Percentiles rank a stretch among this genome's conserved stretches.
These are phyloP conservation scores for Lordiphosa stackelbergi DNA, from an alignment of 1,140 invertebrate genomes.

Conservation along the genomic window DNA sequence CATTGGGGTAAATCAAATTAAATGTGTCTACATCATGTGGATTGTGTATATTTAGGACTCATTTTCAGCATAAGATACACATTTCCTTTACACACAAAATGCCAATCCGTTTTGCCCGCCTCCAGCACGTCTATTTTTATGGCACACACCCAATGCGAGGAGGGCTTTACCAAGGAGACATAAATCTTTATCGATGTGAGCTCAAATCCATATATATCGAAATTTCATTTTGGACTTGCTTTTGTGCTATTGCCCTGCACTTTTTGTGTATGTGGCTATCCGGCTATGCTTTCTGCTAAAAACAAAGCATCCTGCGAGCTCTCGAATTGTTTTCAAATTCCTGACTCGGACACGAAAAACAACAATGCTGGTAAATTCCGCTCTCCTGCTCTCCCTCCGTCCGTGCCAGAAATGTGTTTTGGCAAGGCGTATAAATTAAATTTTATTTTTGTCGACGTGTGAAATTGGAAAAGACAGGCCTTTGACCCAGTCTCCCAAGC, in stretches of 20 bases:
- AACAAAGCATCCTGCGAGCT: slow-evolving; percentile 24
- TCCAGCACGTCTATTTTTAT: slow-evolving; percentile 38
- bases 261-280: slow-evolving; percentile 10
- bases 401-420: slow-evolving; percentile 43
- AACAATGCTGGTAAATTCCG: slow-evolving; percentile 11
- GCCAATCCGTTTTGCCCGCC: slow-evolving; percentile 29
- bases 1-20: slow-evolving; percentile 19
- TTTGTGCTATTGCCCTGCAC: slow-evolving; percentile 29
- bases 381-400: background rate
- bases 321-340: slow-evolving; percentile 46
- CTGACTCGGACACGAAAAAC: slow-evolving; percentile 45
- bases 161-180: slow-evolving; percentile 31
- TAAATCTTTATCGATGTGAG: slow-evolving; percentile 63
- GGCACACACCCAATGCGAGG: slow-evolving; percentile 31
- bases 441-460: slow-evolving; percentile 54
- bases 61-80: slow-evolving; percentile 15
- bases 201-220: slow-evolving; percentile 56
- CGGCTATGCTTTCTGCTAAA: background rate
- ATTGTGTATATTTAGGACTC: slow-evolving; percentile 15
- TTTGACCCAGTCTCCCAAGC: background rate
- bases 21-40: slow-evolving; percentile 12
- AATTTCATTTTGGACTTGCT: slow-evolving; percentile 47
- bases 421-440: slow-evolving; percentile 53
- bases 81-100: slow-evolving; percentile 6
- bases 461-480: slow-evolving; percentile 47